A percentile compares a stretch with the other conserved stretches of the same genome.
phyloP scores from a whole-genome alignment of 2,888 invertebrate species.

The Ichneumoninae sp. region DNA sequence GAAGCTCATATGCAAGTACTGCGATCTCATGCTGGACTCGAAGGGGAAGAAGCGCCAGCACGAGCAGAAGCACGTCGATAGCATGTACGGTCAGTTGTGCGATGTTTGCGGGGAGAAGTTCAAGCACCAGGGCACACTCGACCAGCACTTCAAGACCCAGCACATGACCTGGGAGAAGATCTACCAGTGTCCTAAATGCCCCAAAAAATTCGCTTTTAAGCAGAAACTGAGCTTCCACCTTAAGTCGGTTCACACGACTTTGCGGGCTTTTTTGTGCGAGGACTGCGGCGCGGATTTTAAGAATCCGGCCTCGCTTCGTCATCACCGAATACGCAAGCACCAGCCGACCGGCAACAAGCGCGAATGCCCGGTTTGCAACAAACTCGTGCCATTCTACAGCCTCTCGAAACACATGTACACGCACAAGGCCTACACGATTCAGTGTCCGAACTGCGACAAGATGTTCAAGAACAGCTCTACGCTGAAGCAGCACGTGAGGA shows the following conservation, averaged over 20 bases:
- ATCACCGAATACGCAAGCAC: slow-evolving; percentile 82
- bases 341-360: slow-evolving; percentile 81
- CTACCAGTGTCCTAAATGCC: slow-evolving; percentile 82
- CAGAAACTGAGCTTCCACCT: slow-evolving; percentile 82
- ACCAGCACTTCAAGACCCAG: slow-evolving; percentile 81
- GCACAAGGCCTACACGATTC: slow-evolving; percentile 82
- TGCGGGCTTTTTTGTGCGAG: slow-evolving; percentile 81
- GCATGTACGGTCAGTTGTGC: slow-evolving; percentile 80
- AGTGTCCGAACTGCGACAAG: slow-evolving; percentile 83
- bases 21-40: slow-evolving; percentile 78
- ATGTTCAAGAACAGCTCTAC: slow-evolving; percentile 84
- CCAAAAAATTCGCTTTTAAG: slow-evolving; percentile 82
- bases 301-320: slow-evolving; percentile 82
- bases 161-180: slow-evolving; percentile 83
- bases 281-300: slow-evolving; percentile 83
- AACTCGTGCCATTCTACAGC: slow-evolving; percentile 82
- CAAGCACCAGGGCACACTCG: slow-evolving; percentile 82
- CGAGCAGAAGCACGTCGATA: slow-evolving; percentile 82
- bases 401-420: slow-evolving; percentile 84
- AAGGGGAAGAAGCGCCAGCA: slow-evolving; percentile 83
- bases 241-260: slow-evolving; percentile 82
- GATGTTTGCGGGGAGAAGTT: slow-evolving; percentile 83
- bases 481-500: slow-evolving; percentile 82
- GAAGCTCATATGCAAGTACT: slow-evolving; percentile 81
- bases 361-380: slow-evolving; percentile 81